Conservation (phyloP, 2,888 invertebrate species). For the Siphlonurus alternatus region DNA sequence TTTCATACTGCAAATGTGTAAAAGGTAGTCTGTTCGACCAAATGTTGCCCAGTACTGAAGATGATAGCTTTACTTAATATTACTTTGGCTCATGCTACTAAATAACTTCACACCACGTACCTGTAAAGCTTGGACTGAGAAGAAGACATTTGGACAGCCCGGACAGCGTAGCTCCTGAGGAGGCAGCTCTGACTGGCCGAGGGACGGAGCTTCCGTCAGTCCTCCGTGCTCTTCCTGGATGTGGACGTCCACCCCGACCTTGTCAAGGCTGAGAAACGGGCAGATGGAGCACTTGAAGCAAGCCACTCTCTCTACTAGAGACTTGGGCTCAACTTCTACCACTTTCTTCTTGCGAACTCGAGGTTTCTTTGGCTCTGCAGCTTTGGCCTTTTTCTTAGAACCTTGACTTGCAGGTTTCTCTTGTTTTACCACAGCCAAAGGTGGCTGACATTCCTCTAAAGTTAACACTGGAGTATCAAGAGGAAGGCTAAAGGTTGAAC, state of each 20-base stretch:
- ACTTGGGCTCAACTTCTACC: neutral
- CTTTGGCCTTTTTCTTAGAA: neutral
- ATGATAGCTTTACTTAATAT: no score
- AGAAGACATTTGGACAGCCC: slow-evolving; percentile 47
- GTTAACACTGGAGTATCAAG: neutral
- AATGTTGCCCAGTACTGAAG: no score
- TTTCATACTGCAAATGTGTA: no score
- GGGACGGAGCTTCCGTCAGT: neutral
- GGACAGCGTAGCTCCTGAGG: slow-evolving; percentile 38
- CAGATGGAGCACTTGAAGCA: slow-evolving; percentile 38
- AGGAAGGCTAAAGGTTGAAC: neutral
- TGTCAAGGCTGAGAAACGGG: slow-evolving; percentile 35
- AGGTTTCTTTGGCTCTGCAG: neutral
- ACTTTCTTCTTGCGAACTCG: neutral
- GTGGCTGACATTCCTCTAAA: neutral
- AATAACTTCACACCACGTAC: no score
- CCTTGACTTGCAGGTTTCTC: neutral
- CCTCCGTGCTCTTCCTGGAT: slow-evolving; percentile 31
- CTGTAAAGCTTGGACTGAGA: slow-evolving; percentile 26
- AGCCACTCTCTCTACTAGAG: slow-evolving; percentile 16
- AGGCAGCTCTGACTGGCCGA: neutral
- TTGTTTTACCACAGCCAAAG: neutral
- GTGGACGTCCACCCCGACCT: slow-evolving; percentile 35
- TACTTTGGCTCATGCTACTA: no score
- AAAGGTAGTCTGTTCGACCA: no score